Base-by-base conservation (phyloP, 2,797 vertebrate genomes). In the Crax fasciolata region DNA sequence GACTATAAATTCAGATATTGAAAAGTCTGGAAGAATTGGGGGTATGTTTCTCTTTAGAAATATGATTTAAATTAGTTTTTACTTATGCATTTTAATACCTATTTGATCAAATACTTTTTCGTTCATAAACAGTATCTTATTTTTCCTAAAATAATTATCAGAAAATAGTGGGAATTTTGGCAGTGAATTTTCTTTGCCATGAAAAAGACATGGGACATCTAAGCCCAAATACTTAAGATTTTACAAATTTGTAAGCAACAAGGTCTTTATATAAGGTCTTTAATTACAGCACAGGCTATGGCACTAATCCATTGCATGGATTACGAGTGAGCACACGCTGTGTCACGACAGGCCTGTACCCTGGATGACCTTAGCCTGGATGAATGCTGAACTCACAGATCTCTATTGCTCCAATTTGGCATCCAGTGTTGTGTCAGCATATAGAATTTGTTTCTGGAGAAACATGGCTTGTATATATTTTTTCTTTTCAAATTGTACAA, bases 251-350 rank as follows among this genome's bases (percentile, higher is more conserved):
- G 5, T 66, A 81, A 83, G 62, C 66, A 87, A 25, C 10, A 48
- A 74, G 24, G 41, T 87, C 77, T 89, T 92, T 91, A 78, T 27
- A 4, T 84, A 78, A 93, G 39, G 46, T 59, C 46, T 83, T 84
- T 84, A 95, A 84, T 95, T 66, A 91, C 66, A 76, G 24, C 3
- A 0, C 58, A 18, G 55, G 38, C 76, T 66, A 7, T 2, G 2
- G 39, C 83, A 88, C 21, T 95, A 94, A 96, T 95, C 94, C 0
- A 0, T 66, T 78, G 24, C 65, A 79, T 70, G 55, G 87, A 90
- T 91, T 95, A 95, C 10, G 2, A 6, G 30, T 28, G 46, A 76
- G 44, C 2, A 11, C 38, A 81, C 13, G 3, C 35, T 48, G 38
- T 87, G 83, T 62, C 85, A 59, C 4, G 3, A 20, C 35, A 82